Percentiles rank a stretch among this genome's conserved stretches.
Conservation (phyloP, 2,113 vertebrate species). For the Heteronetta atricapilla region DNA sequence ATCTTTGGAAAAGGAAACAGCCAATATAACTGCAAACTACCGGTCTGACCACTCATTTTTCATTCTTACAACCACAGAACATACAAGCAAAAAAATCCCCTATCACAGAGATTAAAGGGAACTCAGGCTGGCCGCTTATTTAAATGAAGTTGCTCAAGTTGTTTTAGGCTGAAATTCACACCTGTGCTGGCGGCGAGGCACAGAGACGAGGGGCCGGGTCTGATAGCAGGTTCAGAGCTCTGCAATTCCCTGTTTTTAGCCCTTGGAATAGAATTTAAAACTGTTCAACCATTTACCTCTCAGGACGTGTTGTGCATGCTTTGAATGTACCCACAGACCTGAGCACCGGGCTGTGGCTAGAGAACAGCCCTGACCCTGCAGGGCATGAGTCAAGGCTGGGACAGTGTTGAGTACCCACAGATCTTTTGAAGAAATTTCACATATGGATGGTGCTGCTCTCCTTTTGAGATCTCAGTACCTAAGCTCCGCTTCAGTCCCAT, state of each 20-base stretch:
- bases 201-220: neutral
- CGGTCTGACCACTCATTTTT: constrained; percentile 52
- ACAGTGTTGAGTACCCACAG: neutral
- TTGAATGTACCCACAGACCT: neutral
- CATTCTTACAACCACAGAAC: constrained; percentile 57
- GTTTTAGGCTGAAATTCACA: constrained; percentile 54
- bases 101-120: constrained; percentile 24
- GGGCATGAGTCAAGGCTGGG: neutral
- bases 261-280: neutral
- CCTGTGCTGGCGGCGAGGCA: neutral
- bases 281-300: neutral
- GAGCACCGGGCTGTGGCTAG: neutral
- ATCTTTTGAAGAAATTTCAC: neutral
- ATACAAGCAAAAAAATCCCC: constrained; percentile 25
- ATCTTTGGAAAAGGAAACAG: constrained; percentile 60
- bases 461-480: neutral
- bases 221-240: rapidly evolving
- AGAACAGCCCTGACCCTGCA: neutral
- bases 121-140: constrained; percentile 20
- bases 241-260: neutral
- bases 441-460: neutral
- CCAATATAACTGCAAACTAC: constrained; percentile 61
- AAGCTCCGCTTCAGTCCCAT: neutral
- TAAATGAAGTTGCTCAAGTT: constrained; percentile 41
- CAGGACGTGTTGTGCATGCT: neutral